These are phyloP conservation scores for Sipunculus nudus DNA, from an alignment of 2,888 invertebrate species.

Conservation along the genomic window DNA sequence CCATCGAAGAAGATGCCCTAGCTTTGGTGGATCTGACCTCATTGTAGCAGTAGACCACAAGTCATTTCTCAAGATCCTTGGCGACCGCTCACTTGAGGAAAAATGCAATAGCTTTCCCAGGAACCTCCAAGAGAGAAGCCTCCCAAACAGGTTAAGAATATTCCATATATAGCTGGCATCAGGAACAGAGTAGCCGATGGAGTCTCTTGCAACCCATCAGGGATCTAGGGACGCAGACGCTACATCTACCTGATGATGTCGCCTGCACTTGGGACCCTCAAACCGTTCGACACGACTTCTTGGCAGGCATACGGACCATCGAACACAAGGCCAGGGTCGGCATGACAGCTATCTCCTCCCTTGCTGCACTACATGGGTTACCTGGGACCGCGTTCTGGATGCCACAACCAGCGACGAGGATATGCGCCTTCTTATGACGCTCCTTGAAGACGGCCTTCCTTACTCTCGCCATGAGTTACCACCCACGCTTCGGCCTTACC, in stretches of 20 bases:
- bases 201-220: conserved; percentile 37
- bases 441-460: conserved; percentile 26
- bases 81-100: conserved; percentile 24
- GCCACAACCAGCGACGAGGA: conserved; percentile 34
- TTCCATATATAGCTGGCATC: conserved; percentile 30
- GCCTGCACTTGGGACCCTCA: no score
- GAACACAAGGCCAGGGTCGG: no score
- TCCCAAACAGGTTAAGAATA: conserved; percentile 35
- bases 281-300: no score
- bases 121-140: conserved; percentile 44
- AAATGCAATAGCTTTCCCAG: conserved; percentile 31
- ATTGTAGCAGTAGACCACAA: conserved; percentile 30
- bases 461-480: conserved; percentile 8
- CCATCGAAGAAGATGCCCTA: conserved; percentile 32
- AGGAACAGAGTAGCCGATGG: conserved; percentile 30
- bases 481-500: conserved; percentile 9
- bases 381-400: conserved; percentile 37
- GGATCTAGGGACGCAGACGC: conserved; percentile 8
- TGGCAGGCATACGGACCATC: no score
- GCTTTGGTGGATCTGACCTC: conserved; percentile 16
- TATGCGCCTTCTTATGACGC: conserved; percentile 15
- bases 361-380: conserved; percentile 24
- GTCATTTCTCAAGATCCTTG: conserved; percentile 24
- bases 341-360: no score
- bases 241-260: no score